phyloP scores from a whole-genome alignment of 2,888 invertebrate genomes.

The Caenorhabditis virilis region DNA sequence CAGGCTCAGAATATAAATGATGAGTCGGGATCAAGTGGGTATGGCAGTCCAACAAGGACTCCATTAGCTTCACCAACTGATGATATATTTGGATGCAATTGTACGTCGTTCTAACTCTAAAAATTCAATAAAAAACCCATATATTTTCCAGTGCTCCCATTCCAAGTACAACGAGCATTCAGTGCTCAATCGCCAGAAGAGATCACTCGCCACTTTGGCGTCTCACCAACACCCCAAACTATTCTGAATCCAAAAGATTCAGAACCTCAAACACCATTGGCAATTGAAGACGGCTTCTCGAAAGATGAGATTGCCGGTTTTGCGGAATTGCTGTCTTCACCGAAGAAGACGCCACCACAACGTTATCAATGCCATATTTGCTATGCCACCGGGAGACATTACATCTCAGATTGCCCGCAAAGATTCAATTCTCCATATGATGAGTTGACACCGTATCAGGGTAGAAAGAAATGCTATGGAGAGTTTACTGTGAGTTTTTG shows the following conservation, averaged over 20 bases:
- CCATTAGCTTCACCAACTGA: constrained; percentile 57
- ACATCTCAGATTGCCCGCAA: constrained; percentile 66
- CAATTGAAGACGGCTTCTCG: constrained; percentile 63
- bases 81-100: constrained; percentile 43
- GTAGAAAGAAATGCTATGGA: constrained; percentile 68
- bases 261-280: constrained; percentile 13
- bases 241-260: neutral
- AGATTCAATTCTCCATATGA: constrained; percentile 67
- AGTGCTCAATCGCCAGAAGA: constrained; percentile 41
- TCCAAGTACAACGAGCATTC: constrained; percentile 46
- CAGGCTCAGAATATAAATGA: constrained; percentile 39
- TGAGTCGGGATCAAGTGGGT: constrained; percentile 52
- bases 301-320: constrained; percentile 64
- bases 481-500: constrained; percentile 59
- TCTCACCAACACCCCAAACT: constrained; percentile 29
- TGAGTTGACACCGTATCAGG: constrained; percentile 68
- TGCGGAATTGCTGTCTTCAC: constrained; percentile 65
- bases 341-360: constrained; percentile 65
- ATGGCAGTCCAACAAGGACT: constrained; percentile 66
- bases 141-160: constrained; percentile 30
- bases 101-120: neutral
- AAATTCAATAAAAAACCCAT: too few relatives aligned
- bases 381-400: constrained; percentile 61
- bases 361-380: constrained; percentile 68
- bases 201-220: constrained; percentile 36